A percentile compares a stretch with the other conserved stretches of the same genome.
Conservation (phyloP, 2,888 invertebrate species). For the Cheilosia grossa region DNA sequence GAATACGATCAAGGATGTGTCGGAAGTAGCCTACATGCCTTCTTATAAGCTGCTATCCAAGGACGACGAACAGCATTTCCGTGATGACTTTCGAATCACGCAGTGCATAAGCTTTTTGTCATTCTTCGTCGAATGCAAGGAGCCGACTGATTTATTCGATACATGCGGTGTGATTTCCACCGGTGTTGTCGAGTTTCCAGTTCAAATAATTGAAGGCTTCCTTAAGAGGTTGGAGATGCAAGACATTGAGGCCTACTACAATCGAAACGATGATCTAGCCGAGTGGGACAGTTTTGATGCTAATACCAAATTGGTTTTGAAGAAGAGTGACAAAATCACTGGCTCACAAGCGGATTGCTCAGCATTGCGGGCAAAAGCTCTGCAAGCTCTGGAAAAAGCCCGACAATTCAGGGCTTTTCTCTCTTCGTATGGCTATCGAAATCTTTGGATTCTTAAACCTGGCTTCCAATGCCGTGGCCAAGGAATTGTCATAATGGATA, state of each 20-base stretch:
- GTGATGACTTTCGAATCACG: slow-evolving; percentile 89
- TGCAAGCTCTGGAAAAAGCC: slow-evolving; percentile 86
- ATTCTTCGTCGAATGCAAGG: slow-evolving; percentile 79
- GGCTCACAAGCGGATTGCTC: slow-evolving; percentile 76
- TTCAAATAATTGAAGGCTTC: slow-evolving; percentile 86
- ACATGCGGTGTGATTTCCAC: slow-evolving; percentile 85
- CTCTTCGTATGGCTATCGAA: slow-evolving; percentile 90
- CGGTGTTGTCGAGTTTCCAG: slow-evolving; percentile 87
- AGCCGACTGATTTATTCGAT: slow-evolving; percentile 81
- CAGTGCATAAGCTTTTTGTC: slow-evolving; percentile 91
- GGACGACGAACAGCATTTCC: slow-evolving; percentile 80
- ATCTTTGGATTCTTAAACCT: slow-evolving; percentile 96
- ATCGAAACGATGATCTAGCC: neutral
- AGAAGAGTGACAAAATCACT: slow-evolving; percentile 78
- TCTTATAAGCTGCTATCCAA: slow-evolving; percentile 82
- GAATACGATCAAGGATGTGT: slow-evolving; percentile 79
- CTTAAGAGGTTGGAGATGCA: neutral
- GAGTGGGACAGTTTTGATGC: slow-evolving; percentile 78
- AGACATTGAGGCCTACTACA: slow-evolving; percentile 82
- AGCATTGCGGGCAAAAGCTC: slow-evolving; percentile 82
- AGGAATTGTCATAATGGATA: slow-evolving; percentile 92
- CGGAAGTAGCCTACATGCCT: slow-evolving; percentile 87
- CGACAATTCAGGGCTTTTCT: slow-evolving; percentile 86
- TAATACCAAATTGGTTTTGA: slow-evolving; percentile 80
- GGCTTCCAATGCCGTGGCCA: slow-evolving; percentile 91